These are phyloP conservation scores for Himalopsyche japonica DNA, from an alignment of 2,888 invertebrate genomes.

Conservation along the genomic window DNA sequence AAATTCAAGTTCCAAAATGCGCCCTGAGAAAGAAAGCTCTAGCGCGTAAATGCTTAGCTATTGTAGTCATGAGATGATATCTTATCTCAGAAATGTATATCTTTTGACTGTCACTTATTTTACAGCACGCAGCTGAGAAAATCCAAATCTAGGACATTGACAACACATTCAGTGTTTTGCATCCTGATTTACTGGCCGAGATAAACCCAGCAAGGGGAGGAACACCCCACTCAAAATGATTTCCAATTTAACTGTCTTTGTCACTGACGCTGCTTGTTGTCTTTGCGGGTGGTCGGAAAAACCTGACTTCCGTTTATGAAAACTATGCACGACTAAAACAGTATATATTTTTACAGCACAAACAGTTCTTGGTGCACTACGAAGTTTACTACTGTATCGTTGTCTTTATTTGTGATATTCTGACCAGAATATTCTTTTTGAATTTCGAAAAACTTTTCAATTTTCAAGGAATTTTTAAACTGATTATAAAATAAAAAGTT, in stretches of 20 bases:
- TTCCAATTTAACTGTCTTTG: slow-evolving; percentile 29
- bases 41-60: no score
- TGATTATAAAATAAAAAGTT: no score
- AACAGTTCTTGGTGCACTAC: background rate
- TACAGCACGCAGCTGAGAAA: background rate
- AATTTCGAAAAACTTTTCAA: no score
- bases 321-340: background rate
- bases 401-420: background rate
- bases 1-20: no score
- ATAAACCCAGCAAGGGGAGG: slow-evolving; percentile 14
- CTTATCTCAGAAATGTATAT: background rate
- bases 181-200: slow-evolving; percentile 24
- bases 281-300: slow-evolving; percentile 5
- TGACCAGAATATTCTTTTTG: background rate
- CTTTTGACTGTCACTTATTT: background rate
- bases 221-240: slow-evolving; percentile 12
- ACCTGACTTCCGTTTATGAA: background rate
- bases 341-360: background rate
- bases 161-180: slow-evolving; percentile 17
- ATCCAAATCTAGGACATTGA: background rate
- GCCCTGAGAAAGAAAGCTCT: no score
- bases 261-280: background rate
- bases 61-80: background rate
- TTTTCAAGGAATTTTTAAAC: no score
- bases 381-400: background rate